A percentile compares a stretch with the other conserved stretches of the same genome.
Conservation (phyloP, 2,113 vertebrate species). For the Aramus guarauna region DNA sequence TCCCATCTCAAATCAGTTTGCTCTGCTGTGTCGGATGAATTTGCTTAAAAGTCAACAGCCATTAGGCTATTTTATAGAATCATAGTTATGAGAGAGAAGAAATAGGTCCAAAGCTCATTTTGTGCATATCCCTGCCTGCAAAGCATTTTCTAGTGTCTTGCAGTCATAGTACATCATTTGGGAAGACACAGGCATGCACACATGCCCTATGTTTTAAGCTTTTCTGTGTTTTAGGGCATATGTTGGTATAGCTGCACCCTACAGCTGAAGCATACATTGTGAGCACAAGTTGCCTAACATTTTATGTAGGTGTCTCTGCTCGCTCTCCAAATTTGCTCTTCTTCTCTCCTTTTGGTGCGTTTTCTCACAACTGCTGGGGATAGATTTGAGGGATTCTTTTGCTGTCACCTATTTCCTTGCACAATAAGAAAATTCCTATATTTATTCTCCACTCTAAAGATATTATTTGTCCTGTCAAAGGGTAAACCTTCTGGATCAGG, state of each 20-base stretch:
- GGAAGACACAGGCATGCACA: background rate
- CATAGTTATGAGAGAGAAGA: background rate
- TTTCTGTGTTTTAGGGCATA: background rate
- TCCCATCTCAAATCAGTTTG: background rate
- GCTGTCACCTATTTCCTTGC: background rate
- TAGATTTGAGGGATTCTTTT: background rate
- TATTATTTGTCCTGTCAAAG: background rate
- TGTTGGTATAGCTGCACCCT: background rate
- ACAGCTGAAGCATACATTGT: background rate
- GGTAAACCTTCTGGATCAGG: background rate
- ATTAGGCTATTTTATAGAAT: background rate
- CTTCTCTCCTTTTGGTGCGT: background rate
- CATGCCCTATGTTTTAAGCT: accelerated
- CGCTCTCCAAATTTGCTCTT: background rate
- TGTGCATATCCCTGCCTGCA: background rate
- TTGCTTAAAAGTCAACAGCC: background rate
- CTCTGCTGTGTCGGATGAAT: background rate
- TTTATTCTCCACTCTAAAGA: background rate
- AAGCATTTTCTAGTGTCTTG: background rate
- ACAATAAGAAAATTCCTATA: background rate
- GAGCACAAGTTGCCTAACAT: background rate
- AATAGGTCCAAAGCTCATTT: background rate
- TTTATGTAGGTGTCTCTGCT: background rate
- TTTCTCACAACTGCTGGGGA: accelerated
- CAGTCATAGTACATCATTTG: accelerated